Evolutionary conservation across 2,888 invertebrate species (phyloP).

Genomic region (Coenonympha arcania): DNA sequence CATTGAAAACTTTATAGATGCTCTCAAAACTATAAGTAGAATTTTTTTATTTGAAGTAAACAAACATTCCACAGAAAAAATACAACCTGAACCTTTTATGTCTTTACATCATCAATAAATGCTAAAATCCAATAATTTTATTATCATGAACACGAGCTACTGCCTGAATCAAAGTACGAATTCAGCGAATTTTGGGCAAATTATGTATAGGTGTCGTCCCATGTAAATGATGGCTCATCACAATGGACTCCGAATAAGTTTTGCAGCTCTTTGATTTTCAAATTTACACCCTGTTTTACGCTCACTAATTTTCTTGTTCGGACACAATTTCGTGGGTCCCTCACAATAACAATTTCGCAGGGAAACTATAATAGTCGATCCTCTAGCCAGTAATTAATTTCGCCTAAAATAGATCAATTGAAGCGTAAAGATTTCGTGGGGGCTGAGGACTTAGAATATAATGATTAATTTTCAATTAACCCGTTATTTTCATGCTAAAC

Average conservation of each 20-base stretch:
- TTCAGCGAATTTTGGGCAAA: not conserved
- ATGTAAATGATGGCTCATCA: conserved; percentile 66
- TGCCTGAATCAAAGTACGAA: not conserved
- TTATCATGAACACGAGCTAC: not conserved
- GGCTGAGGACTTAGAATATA: conserved; percentile 59
- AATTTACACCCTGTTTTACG: conserved; percentile 73
- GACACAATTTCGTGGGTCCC: conserved; percentile 68
- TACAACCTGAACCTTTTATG: too few species aligned
- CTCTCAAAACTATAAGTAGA: too few species aligned
- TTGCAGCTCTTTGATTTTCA: conserved; percentile 67
- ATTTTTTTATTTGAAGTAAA: too few species aligned
- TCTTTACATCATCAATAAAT: too few species aligned
- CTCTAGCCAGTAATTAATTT: conserved; percentile 73
- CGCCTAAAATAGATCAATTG: conserved; percentile 71
- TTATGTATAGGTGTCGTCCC: conserved; percentile 53
- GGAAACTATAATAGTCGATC: conserved; percentile 73
- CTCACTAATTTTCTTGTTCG: conserved; percentile 75
- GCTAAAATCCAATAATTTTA: not conserved
- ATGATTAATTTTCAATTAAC: conserved; percentile 58
- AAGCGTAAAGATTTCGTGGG: conserved; percentile 70
- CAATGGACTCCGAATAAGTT: conserved; percentile 63
- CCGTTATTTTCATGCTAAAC: too few species aligned
- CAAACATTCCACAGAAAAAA: too few species aligned
- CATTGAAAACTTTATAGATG: too few species aligned
- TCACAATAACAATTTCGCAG: conserved; percentile 70